Percentiles rank a stretch among this genome's conserved stretches.
Evolutionary conservation across 2,888 invertebrate genomes (phyloP).

Genomic region (Calliopum simillimum): DNA sequence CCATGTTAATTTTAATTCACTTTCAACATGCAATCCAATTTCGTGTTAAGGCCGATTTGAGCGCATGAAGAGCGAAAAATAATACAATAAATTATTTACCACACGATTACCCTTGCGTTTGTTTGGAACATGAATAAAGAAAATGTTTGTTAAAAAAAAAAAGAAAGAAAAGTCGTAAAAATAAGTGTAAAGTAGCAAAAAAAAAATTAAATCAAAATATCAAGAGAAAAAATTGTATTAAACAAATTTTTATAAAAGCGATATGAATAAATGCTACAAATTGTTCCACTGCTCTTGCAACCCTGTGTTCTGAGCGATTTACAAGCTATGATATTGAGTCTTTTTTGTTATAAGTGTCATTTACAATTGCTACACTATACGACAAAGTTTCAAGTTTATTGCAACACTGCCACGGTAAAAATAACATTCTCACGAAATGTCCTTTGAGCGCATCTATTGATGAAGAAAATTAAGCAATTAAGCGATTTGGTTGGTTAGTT

Average conservation of each 20-base stretch:
- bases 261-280: slow-evolving; percentile 30
- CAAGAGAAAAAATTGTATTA: neutral
- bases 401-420: no score
- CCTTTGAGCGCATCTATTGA: no score
- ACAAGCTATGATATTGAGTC: no score
- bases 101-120: slow-evolving; percentile 15
- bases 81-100: slow-evolving; percentile 27
- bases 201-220: neutral
- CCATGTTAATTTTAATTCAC: slow-evolving; percentile 15
- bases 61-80: slow-evolving; percentile 14
- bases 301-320: neutral
- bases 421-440: no score
- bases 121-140: neutral
- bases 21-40: slow-evolving; percentile 15
- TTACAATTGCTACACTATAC: no score
- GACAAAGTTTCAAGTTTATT: no score
- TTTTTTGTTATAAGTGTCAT: no score
- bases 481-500: no score
- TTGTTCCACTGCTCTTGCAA: slow-evolving; percentile 32
- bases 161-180: neutral
- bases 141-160: neutral
- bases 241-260: neutral
- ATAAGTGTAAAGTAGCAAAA: neutral
- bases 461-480: no score
- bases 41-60: neutral